Base-by-base conservation (phyloP, 2,113 vertebrate species). In the Pedionomus torquatus region DNA sequence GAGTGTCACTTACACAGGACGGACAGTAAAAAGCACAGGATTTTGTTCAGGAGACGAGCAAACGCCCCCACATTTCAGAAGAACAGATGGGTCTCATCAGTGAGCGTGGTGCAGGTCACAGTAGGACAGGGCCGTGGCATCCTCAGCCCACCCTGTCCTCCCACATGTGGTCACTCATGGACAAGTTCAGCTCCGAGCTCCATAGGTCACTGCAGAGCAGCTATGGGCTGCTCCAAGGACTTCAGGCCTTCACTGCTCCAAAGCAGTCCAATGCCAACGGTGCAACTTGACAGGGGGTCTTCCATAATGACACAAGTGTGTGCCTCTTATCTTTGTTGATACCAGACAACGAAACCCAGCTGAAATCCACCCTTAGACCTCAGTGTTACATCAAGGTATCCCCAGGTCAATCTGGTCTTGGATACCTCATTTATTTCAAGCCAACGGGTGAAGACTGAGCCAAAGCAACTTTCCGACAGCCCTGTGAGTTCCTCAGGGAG, bases 11-110 rank as follows among this genome's bases (percentile, higher is more conserved):
- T 52, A 1, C 19, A 9, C 4, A 11, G 15, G 25, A 37, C 46
- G 48, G 65, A 9, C 7, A 48, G 13, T 24, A 66, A 48, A 71
- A 86, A 9, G 11, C 19, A 20, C 7, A 4, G 21, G 7, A 3
- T n/a, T 5, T 9, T 55, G 26, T 14, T 33, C 35, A 52, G 51
- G 26, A 69, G 41, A 44, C 24, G 33, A 61, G 31, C 1, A 52
- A 77, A 55, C 10, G 24, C 2, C 5, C 5, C 4, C 15, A 14
- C 2, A 21, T 75, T 43, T 68, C 39, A 72, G 63, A 79, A 52
- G 33, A 77, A 33, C 0, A 0, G 3, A 17, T 13, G 12, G 3
- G 3, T 72, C 7, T 35, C 35, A 28, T n/a, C 43, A 19, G 4
- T 31, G 37, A 2, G 7, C 14, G 19, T 12, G 48, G 52, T 20